Conservation (phyloP, 2,113 vertebrate genomes). For the Glaucidium brasilianum region DNA sequence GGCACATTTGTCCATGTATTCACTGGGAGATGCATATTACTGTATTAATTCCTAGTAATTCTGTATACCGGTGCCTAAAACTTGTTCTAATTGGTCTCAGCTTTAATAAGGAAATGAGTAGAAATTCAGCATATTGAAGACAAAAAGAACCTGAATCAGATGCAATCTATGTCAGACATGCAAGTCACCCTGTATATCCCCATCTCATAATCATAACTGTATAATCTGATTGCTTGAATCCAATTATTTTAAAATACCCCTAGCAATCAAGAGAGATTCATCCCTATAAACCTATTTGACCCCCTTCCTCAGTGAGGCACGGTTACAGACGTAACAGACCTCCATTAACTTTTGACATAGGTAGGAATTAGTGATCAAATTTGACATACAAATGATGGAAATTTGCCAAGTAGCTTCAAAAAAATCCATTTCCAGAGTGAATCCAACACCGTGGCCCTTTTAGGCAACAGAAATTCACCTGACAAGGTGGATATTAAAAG, state of each 20-base stretch:
- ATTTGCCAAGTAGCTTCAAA: neutral
- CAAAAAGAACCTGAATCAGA: neutral
- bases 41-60: neutral
- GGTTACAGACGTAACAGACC: neutral
- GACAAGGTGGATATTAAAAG: neutral
- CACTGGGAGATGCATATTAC: neutral
- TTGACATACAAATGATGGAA: neutral
- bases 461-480: neutral
- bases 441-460: neutral
- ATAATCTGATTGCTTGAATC: neutral
- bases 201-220: neutral
- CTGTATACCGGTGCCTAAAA: neutral
- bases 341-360: constrained; percentile 51
- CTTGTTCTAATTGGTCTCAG: neutral
- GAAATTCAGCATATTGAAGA: neutral
- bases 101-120: neutral
- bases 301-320: neutral
- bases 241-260: constrained; percentile 47
- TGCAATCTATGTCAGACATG: neutral
- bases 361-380: constrained; percentile 1
- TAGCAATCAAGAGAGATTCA: constrained; percentile 29
- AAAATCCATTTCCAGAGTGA: neutral
- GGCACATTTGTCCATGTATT: neutral
- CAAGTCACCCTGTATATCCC: neutral
- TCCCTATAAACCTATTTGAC: constrained; percentile 22